phyloP scores from a whole-genome alignment of 2,113 vertebrate species.

The Gymnogyps californianus region DNA sequence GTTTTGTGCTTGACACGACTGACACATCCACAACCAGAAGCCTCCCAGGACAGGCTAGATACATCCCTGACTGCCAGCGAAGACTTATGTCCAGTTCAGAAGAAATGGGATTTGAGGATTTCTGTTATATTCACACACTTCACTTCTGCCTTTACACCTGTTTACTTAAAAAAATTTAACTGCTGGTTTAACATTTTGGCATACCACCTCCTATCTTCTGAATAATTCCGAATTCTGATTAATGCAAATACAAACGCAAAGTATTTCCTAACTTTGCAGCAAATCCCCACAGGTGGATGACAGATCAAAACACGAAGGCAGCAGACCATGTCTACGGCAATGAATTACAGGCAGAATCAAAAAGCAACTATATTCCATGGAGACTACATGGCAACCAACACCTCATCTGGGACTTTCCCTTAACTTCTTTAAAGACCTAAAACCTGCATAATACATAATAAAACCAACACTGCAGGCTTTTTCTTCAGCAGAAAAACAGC shows the following conservation, averaged over 20 bases:
- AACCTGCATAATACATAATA: neutral
- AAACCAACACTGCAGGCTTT: neutral
- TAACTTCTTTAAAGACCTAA: neutral
- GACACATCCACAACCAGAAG: neutral
- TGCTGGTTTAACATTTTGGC: neutral
- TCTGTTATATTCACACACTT: neutral
- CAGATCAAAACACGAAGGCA: neutral
- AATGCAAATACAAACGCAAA: neutral
- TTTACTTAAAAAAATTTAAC: neutral
- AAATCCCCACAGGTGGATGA: neutral
- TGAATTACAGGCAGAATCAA: neutral
- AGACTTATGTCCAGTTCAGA: neutral
- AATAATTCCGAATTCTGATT: neutral
- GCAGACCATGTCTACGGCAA: neutral
- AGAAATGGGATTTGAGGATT: neutral
- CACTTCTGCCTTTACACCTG: neutral
- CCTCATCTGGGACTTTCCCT: slow-evolving; percentile 6
- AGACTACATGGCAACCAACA: neutral
- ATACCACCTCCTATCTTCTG: neutral
- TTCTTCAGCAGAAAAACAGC: neutral
- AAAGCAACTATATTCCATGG: neutral
- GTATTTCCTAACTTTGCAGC: neutral
- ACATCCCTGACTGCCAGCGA: neutral
- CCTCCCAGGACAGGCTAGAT: neutral
- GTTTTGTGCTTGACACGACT: neutral